Conservation (phyloP, 1,140 invertebrate species). For the Plodia interpunctella region DNA sequence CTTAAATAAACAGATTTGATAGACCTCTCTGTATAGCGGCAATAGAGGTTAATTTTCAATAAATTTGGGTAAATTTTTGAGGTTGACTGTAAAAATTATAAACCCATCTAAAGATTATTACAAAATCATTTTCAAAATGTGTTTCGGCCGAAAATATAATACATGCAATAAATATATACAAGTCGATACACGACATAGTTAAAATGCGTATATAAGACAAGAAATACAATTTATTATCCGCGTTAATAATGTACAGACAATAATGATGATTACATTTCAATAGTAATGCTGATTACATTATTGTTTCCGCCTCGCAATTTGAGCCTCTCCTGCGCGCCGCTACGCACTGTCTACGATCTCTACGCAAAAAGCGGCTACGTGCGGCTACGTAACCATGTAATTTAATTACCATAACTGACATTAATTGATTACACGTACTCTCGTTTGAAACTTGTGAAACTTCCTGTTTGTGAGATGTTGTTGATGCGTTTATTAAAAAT, state of each 20-base stretch:
- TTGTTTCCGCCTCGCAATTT: neutral
- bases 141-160: no score
- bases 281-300: neutral
- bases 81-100: no score
- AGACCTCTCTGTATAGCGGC: no score
- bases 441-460: slow-evolving; percentile 6
- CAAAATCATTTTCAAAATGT: no score
- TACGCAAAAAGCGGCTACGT: slow-evolving; percentile 1
- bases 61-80: no score
- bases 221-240: no score
- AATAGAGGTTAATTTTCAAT: no score
- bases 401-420: slow-evolving; percentile 11
- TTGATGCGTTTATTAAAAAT: neutral
- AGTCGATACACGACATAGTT: no score
- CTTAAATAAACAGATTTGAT: no score
- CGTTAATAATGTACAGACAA: no score
- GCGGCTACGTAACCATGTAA: slow-evolving; percentile 1
- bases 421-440: slow-evolving; percentile 13
- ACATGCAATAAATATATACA: no score
- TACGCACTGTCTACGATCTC: neutral
- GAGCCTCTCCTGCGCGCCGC: neutral
- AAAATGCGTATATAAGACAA: no score
- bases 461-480: slow-evolving; percentile 4
- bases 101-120: neutral
- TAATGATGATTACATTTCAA: neutral